Conservation (phyloP, 37 sponge, comb jelly and placozoan species). For the Dysidea cf. avara region DNA sequence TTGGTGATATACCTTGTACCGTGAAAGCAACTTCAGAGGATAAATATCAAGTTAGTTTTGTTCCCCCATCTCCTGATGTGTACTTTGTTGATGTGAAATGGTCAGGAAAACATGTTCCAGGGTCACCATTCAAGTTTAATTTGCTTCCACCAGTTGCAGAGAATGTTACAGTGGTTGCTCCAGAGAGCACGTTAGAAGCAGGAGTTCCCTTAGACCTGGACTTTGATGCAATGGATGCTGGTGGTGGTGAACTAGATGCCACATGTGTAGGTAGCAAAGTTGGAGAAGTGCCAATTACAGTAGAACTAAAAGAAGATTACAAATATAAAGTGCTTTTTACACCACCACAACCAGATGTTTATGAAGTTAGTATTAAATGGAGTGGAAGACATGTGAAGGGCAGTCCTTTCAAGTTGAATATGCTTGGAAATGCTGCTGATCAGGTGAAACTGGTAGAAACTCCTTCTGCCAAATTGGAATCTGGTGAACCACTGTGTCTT, state of each 20-base stretch:
- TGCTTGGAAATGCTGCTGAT: slow-evolving; percentile 35
- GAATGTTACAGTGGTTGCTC: slow-evolving; percentile 55
- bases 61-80: slow-evolving; percentile 10
- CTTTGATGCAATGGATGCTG: slow-evolving; percentile 43
- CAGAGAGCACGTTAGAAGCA: slow-evolving; percentile 18
- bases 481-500: slow-evolving; percentile 14
- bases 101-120: slow-evolving; percentile 36
- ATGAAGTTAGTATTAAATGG: slow-evolving; percentile 55
- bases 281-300: slow-evolving; percentile 60
- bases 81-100: slow-evolving; percentile 42
- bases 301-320: slow-evolving; percentile 45
- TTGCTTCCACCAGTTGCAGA: slow-evolving; percentile 46
- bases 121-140: slow-evolving; percentile 45
- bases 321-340: slow-evolving; percentile 42
- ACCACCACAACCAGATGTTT: slow-evolving; percentile 50
- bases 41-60: too few species aligned
- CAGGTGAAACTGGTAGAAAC: slow-evolving; percentile 40
- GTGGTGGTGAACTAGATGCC: slow-evolving; percentile 28
- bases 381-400: slow-evolving; percentile 55
- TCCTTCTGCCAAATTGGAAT: slow-evolving; percentile 27
- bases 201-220: slow-evolving; percentile 35
- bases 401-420: slow-evolving; percentile 67
- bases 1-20: slow-evolving; percentile 16
- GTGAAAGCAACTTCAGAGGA: not conserved
- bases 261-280: slow-evolving; percentile 22